These are phyloP conservation scores for Hycleus phaleratus DNA, from an alignment of 1,140 invertebrate species.

Conservation along the genomic window DNA sequence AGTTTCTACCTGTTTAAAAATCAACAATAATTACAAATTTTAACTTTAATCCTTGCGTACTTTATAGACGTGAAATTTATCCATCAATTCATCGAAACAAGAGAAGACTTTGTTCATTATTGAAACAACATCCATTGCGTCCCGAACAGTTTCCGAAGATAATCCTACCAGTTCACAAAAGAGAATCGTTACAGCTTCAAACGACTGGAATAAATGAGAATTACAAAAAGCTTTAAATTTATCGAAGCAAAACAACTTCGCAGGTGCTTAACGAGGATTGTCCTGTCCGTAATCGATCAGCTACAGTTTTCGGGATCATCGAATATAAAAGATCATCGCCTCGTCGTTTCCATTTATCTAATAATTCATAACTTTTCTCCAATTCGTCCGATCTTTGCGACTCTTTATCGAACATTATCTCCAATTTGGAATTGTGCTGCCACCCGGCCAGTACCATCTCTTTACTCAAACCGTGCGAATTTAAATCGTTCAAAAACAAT, in stretches of 20 bases:
- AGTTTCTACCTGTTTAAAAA: conserved; percentile 50
- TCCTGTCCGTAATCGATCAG: conserved; percentile 60
- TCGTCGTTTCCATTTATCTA: conserved; percentile 76
- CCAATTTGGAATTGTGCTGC: conserved; percentile 79
- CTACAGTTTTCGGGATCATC: conserved; percentile 80
- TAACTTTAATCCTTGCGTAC: conserved; percentile 39
- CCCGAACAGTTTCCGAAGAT: conserved; percentile 54
- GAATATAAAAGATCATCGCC: conserved; percentile 85
- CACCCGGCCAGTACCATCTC: conserved; percentile 79
- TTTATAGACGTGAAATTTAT: conserved; percentile 73
- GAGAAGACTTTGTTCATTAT: conserved; percentile 80
- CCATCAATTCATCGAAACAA: conserved; percentile 69
- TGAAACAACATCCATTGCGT: conserved; percentile 71
- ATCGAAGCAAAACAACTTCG: conserved; percentile 46
- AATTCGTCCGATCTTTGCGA: conserved; percentile 66
- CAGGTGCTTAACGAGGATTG: conserved; percentile 68
- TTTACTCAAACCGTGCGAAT: conserved; percentile 74
- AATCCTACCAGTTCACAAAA: conserved; percentile 57
- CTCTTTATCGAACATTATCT: conserved; percentile 73
- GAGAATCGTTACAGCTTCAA: conserved; percentile 52
- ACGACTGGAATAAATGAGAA: conserved; percentile 43
- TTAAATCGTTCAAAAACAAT: conserved; percentile 76
- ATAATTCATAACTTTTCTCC: conserved; percentile 59
- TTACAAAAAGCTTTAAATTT: not conserved
- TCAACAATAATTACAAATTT: not conserved